Evolutionary conservation across 2,797 vertebrate genomes (phyloP).

Genomic region (Siniperca undulata): DNA sequence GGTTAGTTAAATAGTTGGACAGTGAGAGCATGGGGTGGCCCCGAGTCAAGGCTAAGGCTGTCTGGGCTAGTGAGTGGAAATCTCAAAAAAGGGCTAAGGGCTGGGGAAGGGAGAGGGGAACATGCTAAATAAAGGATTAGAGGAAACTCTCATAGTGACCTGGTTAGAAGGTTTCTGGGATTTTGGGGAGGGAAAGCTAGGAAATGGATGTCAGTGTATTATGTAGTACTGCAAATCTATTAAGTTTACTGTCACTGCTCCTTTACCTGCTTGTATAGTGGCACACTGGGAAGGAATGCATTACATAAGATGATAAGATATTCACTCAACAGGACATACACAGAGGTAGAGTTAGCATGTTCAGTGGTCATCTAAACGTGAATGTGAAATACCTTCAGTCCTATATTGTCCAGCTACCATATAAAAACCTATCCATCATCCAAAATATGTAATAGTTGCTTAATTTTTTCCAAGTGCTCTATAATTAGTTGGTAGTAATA

Average conservation of each 20-base stretch:
- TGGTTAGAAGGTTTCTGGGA: conserved; percentile 69
- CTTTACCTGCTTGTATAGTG: conserved; percentile 26
- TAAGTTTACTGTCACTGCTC: conserved; percentile 55
- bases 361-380: conserved; percentile 34
- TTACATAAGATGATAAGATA: conserved; percentile 74
- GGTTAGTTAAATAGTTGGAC: conserved; percentile 86
- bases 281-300: conserved; percentile 64
- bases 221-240: conserved; percentile 35
- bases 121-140: conserved; percentile 75
- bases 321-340: conserved; percentile 42
- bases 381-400: not conserved
- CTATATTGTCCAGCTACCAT: conserved; percentile 15
- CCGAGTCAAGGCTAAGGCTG: conserved; percentile 84
- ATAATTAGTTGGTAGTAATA: conserved; percentile 51
- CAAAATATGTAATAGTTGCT: conserved; percentile 29
- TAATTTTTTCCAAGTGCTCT: conserved; percentile 38
- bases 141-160: conserved; percentile 66
- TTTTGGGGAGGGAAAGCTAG: conserved; percentile 29
- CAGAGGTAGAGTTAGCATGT: conserved; percentile 25
- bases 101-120: conserved; percentile 62
- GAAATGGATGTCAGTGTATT: conserved; percentile 40
- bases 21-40: conserved; percentile 84
- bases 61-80: conserved; percentile 80
- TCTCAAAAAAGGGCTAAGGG: conserved; percentile 65
- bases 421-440: conserved; percentile 18